Percentiles rank a stretch among this genome's conserved stretches.
phyloP scores from a whole-genome alignment of 1,140 invertebrate species.

The Notospermus geniculatus region DNA sequence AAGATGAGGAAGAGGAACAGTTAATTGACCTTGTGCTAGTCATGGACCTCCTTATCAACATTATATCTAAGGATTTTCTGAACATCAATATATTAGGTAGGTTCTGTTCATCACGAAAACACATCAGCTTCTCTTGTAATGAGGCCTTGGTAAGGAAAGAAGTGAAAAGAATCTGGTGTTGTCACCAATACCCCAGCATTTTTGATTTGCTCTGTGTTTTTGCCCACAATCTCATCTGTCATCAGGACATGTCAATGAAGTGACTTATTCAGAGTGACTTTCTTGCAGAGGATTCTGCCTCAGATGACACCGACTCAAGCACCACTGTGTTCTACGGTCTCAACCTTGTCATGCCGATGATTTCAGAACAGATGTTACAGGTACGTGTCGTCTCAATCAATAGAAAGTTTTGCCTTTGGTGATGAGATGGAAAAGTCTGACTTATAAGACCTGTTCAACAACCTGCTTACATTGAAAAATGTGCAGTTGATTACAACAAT shows the following conservation, averaged over 20 bases:
- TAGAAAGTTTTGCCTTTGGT: too few species aligned
- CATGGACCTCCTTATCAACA: constrained; percentile 69
- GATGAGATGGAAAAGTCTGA: too few species aligned
- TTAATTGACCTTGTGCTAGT: constrained; percentile 71
- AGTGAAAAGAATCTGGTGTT: too few species aligned
- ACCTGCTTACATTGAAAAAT: background rate
- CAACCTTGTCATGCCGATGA: background rate
- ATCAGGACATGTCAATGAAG: too few species aligned
- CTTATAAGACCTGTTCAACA: too few species aligned
- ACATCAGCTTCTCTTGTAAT: too few species aligned
- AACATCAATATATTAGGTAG: constrained; percentile 59
- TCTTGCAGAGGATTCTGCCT: background rate
- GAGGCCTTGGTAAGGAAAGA: too few species aligned
- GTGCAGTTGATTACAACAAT: constrained; percentile 2
- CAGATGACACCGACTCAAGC: background rate
- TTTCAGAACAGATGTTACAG: background rate
- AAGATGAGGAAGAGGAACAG: constrained; percentile 66
- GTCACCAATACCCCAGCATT: too few species aligned
- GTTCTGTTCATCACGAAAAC: too few species aligned
- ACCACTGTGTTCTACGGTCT: constrained; percentile 3
- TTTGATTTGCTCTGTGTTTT: too few species aligned
- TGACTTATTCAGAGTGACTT: background rate
- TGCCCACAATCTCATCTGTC: too few species aligned
- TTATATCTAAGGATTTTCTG: constrained; percentile 71
- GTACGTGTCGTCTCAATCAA: too few species aligned